Evolutionary conservation across 1,140 invertebrate genomes (phyloP), one percentile per base, ranked within the genome.

Genomic region (Drosophila micromelanica): DNA sequence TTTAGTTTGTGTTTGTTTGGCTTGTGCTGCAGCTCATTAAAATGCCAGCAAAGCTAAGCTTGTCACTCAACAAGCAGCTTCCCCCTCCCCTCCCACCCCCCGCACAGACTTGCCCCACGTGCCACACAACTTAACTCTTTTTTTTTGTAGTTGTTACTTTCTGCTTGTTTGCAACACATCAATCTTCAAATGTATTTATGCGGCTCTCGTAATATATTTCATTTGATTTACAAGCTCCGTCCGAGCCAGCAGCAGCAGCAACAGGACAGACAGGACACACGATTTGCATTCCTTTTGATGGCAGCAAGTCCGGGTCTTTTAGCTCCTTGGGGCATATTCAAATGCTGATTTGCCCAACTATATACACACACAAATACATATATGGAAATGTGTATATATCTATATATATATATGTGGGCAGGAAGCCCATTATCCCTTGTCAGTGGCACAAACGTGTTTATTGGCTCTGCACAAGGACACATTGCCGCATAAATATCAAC

Each of bases 401-500:
- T 51, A 35, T 55, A 23, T 30, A 8, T 32, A 38, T 20, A 54
- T 52, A 20, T 64, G 12, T 35, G 59, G 59, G 32, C 49, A 56
- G 72, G 72, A 60, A 65, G 54, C 75, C 76, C 81, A 86, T 86
- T 86, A 86, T 86, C 81, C 81, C 81, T 86, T 86, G 81, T 86
- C 81, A 86, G 81, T 86, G 81, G 68, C 80, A 84, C 54, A 81
- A 84, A 85, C 77, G 81, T 85, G 81, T 85, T 85, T 86, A 85
- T 85, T 85, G 82, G 82, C 80, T 80, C 45, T 57, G 72, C 68
- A 55, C 56, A 67, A 65, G 76, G 78, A 86, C 82, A 86, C 77
- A 73, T 87, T 78, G 82, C 78, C 82, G 79, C 84, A 87, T 87
- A 87, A 87, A 89, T 87, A 87, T 89, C 84, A 89, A 87, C 82